Evolutionary conservation across 2,888 invertebrate species (phyloP), one percentile per base, ranked within the genome.

Genomic region (Heliconius aoede): DNA sequence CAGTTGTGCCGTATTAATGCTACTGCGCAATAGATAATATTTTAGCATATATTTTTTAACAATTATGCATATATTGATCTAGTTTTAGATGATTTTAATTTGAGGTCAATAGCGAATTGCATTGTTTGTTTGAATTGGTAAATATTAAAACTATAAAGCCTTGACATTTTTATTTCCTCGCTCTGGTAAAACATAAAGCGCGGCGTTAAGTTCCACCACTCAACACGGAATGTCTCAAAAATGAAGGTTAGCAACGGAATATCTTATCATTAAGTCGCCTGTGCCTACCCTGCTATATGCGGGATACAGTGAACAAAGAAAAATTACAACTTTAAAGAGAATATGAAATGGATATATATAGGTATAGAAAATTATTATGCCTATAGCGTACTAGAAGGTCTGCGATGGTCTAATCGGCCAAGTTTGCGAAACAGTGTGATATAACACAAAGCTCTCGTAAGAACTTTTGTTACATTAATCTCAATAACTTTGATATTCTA

Each of bases 391-490:
- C 21, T 51, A 30, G 28, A 26, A 46, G 28, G 51, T 28, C 30
- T 30, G 15, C 15, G 55, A 69, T 69, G 30, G 69, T 32, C n/a
- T 55, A 30, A 55, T 69, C 69, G 55, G 69, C 55, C 69, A 55
- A 69, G 69, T 69, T 69, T 69, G 30, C 55, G 69, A 69, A 69
- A 69, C 30, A 40, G 15, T 69, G 28, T 69, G 69, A 69, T 32
- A 69, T 69, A 69, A 55, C 55, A 15, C 8, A 30, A 65, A 55
- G 30, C 15, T 30, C 30, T 69, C 30, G 69, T 32, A 69, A 69
- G 69, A 69, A 69, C 69, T 32, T 21, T 51, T 26, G 51, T 9
- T 69, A 32, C 24, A 65, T 65, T 69, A 55, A 69, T 32, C 69
- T 69, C 28, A 51, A 68, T 68, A 46, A 15, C 28, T 46, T 51